Conservation (phyloP, 2,888 invertebrate species). For the Lasioglossum zephyrum region DNA sequence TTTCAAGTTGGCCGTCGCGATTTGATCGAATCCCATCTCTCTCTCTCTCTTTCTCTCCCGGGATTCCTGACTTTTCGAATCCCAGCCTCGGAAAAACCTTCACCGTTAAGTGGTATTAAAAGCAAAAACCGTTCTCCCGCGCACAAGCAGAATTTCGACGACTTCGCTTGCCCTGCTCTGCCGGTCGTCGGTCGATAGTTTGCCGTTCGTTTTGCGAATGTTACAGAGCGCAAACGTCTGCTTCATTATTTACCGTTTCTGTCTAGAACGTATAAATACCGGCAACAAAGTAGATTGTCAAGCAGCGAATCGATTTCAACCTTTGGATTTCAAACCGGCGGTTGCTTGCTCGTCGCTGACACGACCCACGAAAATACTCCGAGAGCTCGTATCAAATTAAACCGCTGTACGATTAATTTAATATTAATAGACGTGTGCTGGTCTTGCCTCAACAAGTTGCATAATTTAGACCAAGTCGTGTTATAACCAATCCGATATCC, state of each 20-base stretch:
- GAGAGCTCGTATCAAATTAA: background rate
- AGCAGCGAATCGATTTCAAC: background rate
- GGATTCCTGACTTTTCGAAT: background rate
- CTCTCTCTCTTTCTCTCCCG: background rate
- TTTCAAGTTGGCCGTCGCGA: constrained; percentile 31
- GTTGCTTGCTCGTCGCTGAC: background rate
- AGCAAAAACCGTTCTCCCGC: background rate
- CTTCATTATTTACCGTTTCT: background rate
- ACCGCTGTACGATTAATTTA: background rate
- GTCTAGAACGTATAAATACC: constrained; percentile 15
- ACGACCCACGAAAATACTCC: background rate
- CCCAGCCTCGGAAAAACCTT: background rate
- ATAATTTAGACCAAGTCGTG: too few relatives aligned
- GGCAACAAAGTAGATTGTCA: constrained; percentile 1
- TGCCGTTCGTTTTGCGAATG: constrained; percentile 6
- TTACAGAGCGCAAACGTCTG: background rate
- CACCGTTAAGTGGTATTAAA: constrained; percentile 5
- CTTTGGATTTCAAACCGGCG: background rate
- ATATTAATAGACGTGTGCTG: background rate
- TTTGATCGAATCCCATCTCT: constrained; percentile 40
- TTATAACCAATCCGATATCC: too few relatives aligned
- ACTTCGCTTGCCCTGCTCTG: background rate
- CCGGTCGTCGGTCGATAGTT: background rate
- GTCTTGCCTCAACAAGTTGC: too few relatives aligned
- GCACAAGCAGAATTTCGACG: constrained; percentile 7